A percentile compares a stretch with the other conserved stretches of the same genome.
Conservation (phyloP, 2,113 vertebrate genomes). For the Aix galericulata region DNA sequence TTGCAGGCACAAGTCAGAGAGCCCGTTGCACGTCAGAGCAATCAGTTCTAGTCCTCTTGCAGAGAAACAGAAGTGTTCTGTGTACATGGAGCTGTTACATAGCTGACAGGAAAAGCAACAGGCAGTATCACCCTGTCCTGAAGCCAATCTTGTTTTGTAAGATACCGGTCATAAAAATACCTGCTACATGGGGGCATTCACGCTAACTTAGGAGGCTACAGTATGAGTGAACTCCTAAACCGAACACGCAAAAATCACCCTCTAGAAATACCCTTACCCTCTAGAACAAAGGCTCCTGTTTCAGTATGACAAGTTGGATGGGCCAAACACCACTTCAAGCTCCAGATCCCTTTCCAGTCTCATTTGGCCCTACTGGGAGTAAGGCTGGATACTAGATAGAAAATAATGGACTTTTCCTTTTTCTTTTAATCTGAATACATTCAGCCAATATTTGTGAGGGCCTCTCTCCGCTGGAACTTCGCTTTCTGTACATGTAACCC, state of each 20-base stretch:
- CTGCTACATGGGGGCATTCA: neutral
- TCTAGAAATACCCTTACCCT: neutral
- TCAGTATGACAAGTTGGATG: neutral
- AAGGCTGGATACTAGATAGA: neutral
- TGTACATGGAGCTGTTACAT: fast-evolving
- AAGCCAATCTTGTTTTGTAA: neutral
- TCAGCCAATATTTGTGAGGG: neutral
- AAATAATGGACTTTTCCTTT: neutral
- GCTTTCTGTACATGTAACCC: neutral
- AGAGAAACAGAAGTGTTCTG: neutral
- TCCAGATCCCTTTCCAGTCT: neutral
- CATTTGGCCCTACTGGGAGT: neutral
- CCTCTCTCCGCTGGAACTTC: neutral
- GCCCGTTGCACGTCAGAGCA: neutral
- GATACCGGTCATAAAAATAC: neutral
- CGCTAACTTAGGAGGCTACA: neutral
- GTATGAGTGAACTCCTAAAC: neutral
- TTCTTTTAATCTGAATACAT: neutral
- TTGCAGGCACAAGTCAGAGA: neutral
- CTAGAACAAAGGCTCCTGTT: neutral
- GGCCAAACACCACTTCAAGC: fast-evolving
- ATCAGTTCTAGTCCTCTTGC: neutral
- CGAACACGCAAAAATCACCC: neutral
- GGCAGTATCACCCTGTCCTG: neutral
- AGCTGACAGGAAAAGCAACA: neutral